Percentiles rank a stretch among this genome's conserved stretches.
phyloP scores from a whole-genome alignment of 2,113 vertebrate species.

The Loxodonta africana region DNA sequence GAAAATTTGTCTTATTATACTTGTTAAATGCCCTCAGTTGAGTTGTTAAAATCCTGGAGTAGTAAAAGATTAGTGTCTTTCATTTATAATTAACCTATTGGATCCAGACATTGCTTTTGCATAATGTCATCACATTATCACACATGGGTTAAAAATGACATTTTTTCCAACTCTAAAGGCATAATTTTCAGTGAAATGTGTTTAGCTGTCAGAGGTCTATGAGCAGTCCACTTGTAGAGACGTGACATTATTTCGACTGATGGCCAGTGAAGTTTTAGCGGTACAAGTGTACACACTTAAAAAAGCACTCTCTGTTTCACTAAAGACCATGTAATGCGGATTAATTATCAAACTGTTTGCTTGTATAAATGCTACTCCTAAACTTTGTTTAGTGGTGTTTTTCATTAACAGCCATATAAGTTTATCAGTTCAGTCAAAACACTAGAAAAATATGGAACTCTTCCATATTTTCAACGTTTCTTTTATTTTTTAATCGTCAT shows the following conservation, averaged over 20 bases:
- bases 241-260: background rate
- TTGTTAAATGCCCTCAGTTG: constrained; percentile 71
- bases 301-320: constrained; percentile 21
- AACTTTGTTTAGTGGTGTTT: background rate
- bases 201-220: background rate
- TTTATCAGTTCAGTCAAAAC: background rate
- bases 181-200: background rate
- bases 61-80: constrained; percentile 32
- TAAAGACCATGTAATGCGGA: background rate
- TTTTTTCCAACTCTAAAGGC: background rate
- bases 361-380: background rate
- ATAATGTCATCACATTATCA: background rate
- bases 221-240: background rate
- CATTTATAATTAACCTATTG: constrained; percentile 51
- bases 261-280: background rate
- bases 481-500: background rate
- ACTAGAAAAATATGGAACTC: background rate
- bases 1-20: constrained; percentile 50
- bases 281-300: background rate
- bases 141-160: background rate
- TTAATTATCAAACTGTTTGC: constrained; percentile 26
- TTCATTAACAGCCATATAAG: background rate
- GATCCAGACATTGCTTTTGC: constrained; percentile 35
- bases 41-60: constrained; percentile 55
- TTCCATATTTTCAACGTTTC: constrained; percentile 8